These are phyloP conservation scores for Silurus glanis DNA, from an alignment of 2,113 vertebrate genomes.

Conservation along the genomic window DNA sequence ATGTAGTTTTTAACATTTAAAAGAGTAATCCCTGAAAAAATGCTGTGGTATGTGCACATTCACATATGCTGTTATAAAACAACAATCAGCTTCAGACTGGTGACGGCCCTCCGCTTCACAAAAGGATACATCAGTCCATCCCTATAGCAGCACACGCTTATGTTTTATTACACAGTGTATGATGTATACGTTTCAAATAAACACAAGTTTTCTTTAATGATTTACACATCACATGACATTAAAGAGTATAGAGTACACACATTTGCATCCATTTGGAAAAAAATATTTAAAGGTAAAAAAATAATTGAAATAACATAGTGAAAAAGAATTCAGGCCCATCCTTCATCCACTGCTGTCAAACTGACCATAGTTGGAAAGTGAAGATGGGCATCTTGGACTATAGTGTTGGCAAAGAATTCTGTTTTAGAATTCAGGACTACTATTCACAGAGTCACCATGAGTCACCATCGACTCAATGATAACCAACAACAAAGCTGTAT, in stretches of 20 bases:
- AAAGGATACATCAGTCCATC: neutral
- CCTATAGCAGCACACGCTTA: no score
- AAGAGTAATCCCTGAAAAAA: neutral
- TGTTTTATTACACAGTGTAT: neutral
- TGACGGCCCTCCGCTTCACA: neutral
- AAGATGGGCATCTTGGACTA: no score
- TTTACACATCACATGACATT: neutral
- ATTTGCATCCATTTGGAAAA: neutral
- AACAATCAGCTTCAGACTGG: neutral
- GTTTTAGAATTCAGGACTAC: no score
- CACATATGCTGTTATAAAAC: neutral
- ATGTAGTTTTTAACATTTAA: neutral
- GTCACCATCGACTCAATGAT: no score
- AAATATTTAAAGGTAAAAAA: neutral
- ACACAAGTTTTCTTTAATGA: neutral
- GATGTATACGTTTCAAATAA: neutral
- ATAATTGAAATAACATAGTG: neutral
- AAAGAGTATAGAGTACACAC: neutral
- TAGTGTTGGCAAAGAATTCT: no score
- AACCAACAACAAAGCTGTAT: no score
- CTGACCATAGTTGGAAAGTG: neutral
- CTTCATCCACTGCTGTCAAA: neutral
- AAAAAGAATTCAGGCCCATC: neutral
- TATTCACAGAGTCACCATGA: no score
- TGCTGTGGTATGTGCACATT: neutral